Base-by-base conservation (phyloP, 2,113 vertebrate genomes). In the Ancistrus triradiatus region DNA sequence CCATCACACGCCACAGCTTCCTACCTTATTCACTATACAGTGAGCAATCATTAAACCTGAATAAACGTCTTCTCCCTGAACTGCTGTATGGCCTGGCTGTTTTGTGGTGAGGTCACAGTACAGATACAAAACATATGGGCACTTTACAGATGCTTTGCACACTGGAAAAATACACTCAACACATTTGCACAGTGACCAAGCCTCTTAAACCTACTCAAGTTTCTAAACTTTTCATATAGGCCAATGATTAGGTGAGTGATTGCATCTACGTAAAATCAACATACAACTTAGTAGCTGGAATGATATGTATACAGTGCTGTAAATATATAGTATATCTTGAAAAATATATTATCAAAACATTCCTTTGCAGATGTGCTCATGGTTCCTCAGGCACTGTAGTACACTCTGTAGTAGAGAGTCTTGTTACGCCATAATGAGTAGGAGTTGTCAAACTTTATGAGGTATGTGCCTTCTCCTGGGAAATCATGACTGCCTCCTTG, bases 341-440 rank as follows among this genome's bases (percentile, higher is more conserved):
- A 87, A 84, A 80, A 86, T 67, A 73, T 22, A 63, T 78, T 78
- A 66, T 68, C 65, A 53, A 63, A 78, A 86, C 82, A 79, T 85
- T 82, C 71, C 69, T 66, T 63, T 73, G 63, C 47, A 21, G 59
- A 18, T n/a, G 40, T 17, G 58, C 42, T 37, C 14, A 51, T 60
- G 50, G 35, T 59, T 73, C 55, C 44, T 89, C 72, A 90, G 81
- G 78, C 84, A 84, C 92, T 93, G 73, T 98, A 98, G 80, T 95
- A 96, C 68, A 99, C 76, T 7, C 92, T 94, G 81, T 98, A 98
- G 84, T 95, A 98, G 15, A 99, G 91, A 66, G 92, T 98, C 88
- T 99, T 99, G 74, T 97, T 97, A 79, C 96, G 86, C 74, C 97
- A 93, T 21, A 99, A 89, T 1, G 95, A 98, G 82, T 98, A 99